These are phyloP conservation scores for Rhamphomyia laevipes DNA, from an alignment of 2,888 invertebrate species.

Conservation along the genomic window DNA sequence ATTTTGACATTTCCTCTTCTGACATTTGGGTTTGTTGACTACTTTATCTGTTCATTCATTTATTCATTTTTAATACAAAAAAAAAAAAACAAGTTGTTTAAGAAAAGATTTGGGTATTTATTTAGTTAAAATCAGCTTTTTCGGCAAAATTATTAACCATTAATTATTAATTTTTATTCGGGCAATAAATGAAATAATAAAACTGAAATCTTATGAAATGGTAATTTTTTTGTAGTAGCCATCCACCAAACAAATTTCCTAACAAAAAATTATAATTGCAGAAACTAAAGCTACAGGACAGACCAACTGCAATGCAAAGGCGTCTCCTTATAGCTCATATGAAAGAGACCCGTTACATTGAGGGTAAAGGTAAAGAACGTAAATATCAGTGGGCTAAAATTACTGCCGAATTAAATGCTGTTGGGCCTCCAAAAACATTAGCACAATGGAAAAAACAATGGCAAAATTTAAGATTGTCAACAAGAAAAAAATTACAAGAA, in stretches of 20 bases:
- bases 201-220: slow-evolving; percentile 3
- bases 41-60: no score
- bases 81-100: no score
- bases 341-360: neutral
- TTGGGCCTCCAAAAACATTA: slow-evolving; percentile 32
- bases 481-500: slow-evolving; percentile 33
- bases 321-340: neutral
- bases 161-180: no score
- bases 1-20: no score
- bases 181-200: neutral
- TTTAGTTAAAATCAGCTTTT: no score
- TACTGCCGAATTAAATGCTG: slow-evolving; percentile 30
- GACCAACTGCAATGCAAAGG: neutral
- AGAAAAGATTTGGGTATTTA: no score
- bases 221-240: slow-evolving; percentile 9
- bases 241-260: neutral
- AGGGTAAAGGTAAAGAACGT: slow-evolving; percentile 1
- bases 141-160: no score
- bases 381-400: slow-evolving; percentile 29
- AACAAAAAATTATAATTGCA: neutral
- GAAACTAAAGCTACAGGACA: neutral
- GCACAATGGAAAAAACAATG: slow-evolving; percentile 36
- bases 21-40: no score
- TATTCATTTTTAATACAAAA: no score
- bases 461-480: slow-evolving; percentile 35